These are phyloP conservation scores for Amyelois transitella DNA, from an alignment of 1,140 invertebrate genomes.

Conservation along the genomic window DNA sequence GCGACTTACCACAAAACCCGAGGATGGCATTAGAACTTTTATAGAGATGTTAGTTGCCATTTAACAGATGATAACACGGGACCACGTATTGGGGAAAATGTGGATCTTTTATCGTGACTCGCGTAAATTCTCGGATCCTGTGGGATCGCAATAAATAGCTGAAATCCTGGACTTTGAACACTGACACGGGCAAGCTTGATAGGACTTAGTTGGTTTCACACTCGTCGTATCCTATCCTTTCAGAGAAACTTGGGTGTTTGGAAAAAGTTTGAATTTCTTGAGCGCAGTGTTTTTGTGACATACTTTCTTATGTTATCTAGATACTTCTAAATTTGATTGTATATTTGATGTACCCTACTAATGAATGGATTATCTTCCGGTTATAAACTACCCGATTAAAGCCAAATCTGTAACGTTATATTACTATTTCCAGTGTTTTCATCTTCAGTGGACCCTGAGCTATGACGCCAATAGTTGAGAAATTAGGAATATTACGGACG, in stretches of 20 bases:
- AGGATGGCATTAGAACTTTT: slow-evolving; percentile 1
- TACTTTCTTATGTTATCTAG: too few species aligned
- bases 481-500: too few species aligned
- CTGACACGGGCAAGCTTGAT: slow-evolving; percentile 53
- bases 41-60: slow-evolving; percentile 6
- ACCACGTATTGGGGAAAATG: slow-evolving; percentile 31
- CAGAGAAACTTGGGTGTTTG: neutral
- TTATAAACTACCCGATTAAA: too few species aligned
- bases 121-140: slow-evolving; percentile 59
- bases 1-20: neutral
- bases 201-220: slow-evolving; percentile 38
- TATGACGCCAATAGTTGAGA: too few species aligned
- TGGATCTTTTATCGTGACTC: slow-evolving; percentile 49
- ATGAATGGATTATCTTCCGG: too few species aligned
- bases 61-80: slow-evolving; percentile 13
- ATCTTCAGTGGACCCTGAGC: too few species aligned
- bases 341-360: too few species aligned
- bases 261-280: neutral
- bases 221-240: neutral
- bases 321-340: too few species aligned
- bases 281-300: too few species aligned
- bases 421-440: too few species aligned
- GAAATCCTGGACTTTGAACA: slow-evolving; percentile 63
- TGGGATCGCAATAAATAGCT: slow-evolving; percentile 66
- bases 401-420: too few species aligned